A percentile compares a stretch with the other conserved stretches of the same genome.
phyloP scores from a whole-genome alignment of 2,113 vertebrate genomes.

The Coregonus clupeaformis region DNA sequence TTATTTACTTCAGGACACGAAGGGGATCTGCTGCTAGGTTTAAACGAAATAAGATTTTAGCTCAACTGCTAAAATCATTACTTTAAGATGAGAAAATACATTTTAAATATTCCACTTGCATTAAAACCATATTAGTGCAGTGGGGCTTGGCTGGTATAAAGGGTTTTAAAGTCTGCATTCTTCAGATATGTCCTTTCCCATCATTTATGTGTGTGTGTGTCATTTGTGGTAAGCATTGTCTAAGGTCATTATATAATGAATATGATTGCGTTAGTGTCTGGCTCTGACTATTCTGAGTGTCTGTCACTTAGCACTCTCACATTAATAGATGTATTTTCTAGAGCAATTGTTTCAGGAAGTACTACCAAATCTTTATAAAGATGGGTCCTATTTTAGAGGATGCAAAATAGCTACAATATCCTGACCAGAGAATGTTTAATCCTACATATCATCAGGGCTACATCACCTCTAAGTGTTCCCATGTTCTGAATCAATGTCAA shows the following conservation, averaged over 20 bases:
- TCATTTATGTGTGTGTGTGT: neutral
- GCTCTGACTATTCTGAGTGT: no score
- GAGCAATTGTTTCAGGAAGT: neutral
- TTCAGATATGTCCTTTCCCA: neutral
- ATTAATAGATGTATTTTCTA: neutral
- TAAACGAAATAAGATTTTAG: neutral
- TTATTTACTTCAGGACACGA: no score
- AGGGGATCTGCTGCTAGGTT: neutral
- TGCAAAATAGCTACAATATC: neutral
- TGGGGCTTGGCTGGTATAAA: neutral
- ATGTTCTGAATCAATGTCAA: neutral
- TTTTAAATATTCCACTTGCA: neutral
- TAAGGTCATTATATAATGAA: neutral
- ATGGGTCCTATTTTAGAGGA: neutral
- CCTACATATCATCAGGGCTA: neutral
- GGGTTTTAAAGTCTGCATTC: neutral
- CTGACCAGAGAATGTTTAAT: neutral
- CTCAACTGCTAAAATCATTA: neutral
- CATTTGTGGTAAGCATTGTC: neutral
- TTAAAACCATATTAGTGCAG: neutral
- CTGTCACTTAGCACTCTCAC: neutral
- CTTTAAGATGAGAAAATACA: neutral
- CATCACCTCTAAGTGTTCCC: neutral
- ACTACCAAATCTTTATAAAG: neutral
- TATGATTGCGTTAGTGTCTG: no score